phyloP scores from a whole-genome alignment of 2,113 vertebrate species.

The Hippoglossus stenolepis region DNA sequence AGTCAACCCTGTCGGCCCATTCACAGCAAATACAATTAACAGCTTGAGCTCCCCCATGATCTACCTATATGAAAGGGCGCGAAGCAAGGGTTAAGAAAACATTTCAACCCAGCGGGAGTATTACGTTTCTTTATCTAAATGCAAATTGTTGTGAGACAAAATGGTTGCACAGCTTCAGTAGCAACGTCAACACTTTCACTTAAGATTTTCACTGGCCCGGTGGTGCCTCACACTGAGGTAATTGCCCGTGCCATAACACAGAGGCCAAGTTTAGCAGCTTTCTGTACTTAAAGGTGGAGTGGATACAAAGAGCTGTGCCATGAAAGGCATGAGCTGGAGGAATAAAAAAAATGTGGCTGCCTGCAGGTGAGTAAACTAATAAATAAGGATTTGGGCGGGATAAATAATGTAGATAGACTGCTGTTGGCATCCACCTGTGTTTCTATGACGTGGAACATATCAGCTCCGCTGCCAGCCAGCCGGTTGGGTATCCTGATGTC shows the following conservation, averaged over 20 bases:
- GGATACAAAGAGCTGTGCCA: constrained; percentile 13
- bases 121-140: constrained; percentile 75
- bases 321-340: constrained; percentile 16
- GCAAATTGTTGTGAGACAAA: constrained; percentile 72
- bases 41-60: constrained; percentile 65
- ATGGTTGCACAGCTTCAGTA: constrained; percentile 51
- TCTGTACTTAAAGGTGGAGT: constrained; percentile 17
- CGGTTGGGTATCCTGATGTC: constrained; percentile 93
- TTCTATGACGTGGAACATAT: constrained; percentile 93
- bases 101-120: constrained; percentile 55
- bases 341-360: constrained; percentile 33
- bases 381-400: constrained; percentile 42
- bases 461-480: constrained; percentile 87
- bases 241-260: constrained; percentile 30
- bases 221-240: constrained; percentile 41
- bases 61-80: constrained; percentile 71
- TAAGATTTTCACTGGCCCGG: constrained; percentile 40
- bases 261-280: constrained; percentile 23
- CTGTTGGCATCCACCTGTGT: constrained; percentile 87
- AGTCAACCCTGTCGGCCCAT: constrained; percentile 56
- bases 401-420: constrained; percentile 41
- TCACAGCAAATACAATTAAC: constrained; percentile 81
- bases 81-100: constrained; percentile 75
- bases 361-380: constrained; percentile 58
- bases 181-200: constrained; percentile 64